These are phyloP conservation scores for Chaitophorus viminalis DNA, from an alignment of 2,888 invertebrate species.

Conservation along the genomic window DNA sequence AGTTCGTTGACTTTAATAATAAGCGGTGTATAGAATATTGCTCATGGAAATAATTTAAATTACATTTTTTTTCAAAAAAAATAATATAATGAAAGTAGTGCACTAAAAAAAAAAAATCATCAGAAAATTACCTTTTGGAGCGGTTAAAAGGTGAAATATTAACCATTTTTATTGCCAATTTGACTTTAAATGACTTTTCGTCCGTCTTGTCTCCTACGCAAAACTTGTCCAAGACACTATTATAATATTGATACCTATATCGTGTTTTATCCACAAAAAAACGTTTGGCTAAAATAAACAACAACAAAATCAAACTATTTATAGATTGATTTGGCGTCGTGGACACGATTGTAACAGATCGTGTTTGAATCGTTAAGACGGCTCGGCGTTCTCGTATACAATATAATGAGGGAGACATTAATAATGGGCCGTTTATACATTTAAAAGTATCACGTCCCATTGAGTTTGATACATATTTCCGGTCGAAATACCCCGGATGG, in stretches of 20 bases:
- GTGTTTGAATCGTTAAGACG: background rate
- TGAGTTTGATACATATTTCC: slow-evolving; percentile 8
- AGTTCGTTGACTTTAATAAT: slow-evolving; percentile 32
- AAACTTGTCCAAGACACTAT: background rate
- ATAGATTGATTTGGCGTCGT: background rate
- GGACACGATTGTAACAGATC: background rate
- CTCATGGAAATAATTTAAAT: slow-evolving; percentile 46
- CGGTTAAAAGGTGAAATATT: slow-evolving; percentile 29
- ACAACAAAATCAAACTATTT: background rate
- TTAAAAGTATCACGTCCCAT: slow-evolving; percentile 5
- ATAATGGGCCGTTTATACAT: background rate
- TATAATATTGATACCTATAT: background rate
- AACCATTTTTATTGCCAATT: slow-evolving; percentile 43
- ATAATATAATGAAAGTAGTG: background rate
- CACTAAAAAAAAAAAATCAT: slow-evolving; percentile 21
- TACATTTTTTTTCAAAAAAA: slow-evolving; percentile 16
- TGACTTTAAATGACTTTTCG: slow-evolving; percentile 25
- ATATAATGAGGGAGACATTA: background rate
- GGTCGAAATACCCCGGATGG: background rate
- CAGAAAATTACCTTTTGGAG: slow-evolving; percentile 44
- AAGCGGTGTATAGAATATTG: slow-evolving; percentile 19
- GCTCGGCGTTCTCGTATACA: background rate
- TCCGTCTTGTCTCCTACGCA: background rate
- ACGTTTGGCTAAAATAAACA: background rate
- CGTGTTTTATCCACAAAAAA: too few relatives aligned